These are phyloP conservation scores for Ceratina australensis DNA, from an alignment of 1,140 invertebrate species.

Conservation along the genomic window DNA sequence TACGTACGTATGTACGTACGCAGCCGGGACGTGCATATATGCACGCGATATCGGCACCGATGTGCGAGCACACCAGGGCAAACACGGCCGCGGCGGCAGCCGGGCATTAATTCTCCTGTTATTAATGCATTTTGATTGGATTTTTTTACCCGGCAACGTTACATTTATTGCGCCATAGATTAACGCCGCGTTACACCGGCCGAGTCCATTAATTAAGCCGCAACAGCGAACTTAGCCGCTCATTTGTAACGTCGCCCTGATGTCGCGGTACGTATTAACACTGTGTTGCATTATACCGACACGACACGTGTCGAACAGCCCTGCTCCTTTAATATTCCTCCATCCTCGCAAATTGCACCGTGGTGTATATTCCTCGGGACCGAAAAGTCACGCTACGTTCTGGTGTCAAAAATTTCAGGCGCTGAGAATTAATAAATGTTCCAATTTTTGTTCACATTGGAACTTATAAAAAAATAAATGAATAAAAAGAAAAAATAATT, in stretches of 20 bases:
- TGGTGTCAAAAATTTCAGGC: too few relatives aligned
- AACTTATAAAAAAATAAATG: too few relatives aligned
- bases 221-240: conserved; percentile 51
- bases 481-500: too few relatives aligned
- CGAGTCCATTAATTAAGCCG: conserved; percentile 70
- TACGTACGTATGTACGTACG: not conserved
- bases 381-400: not conserved
- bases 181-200: conserved; percentile 68
- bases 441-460: too few relatives aligned
- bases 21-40: not conserved
- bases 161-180: conserved; percentile 70
- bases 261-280: conserved; percentile 3
- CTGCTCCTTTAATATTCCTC: not conserved
- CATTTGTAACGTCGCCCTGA: conserved; percentile 52
- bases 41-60: conserved; percentile 43
- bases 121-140: conserved; percentile 76
- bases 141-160: conserved; percentile 63
- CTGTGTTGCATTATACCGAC: conserved; percentile 25
- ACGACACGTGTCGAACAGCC: conserved; percentile 4
- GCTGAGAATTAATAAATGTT: too few relatives aligned
- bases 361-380: too few relatives aligned
- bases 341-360: not conserved
- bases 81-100: conserved; percentile 14
- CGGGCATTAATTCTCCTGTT: conserved; percentile 70
- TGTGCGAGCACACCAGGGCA: conserved; percentile 28